phyloP scores from a whole-genome alignment of 2,888 invertebrate species.

The Opisthograptis luteolata region DNA sequence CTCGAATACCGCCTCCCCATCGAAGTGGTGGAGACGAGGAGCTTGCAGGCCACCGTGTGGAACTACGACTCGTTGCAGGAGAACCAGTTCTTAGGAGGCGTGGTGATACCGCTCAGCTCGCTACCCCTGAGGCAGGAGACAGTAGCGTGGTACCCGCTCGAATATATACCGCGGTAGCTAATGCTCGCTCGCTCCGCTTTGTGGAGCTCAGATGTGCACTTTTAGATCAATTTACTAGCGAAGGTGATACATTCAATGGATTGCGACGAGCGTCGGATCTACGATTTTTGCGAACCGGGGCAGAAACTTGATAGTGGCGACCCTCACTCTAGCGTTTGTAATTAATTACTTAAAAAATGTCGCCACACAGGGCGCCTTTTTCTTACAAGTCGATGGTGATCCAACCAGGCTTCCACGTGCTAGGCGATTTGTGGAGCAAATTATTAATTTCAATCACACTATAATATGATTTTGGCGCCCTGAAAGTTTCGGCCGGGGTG shows the following conservation, averaged over 20 bases:
- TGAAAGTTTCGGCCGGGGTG: too few species aligned
- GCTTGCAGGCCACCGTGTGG: slow-evolving; percentile 97
- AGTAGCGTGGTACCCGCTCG: slow-evolving; percentile 93
- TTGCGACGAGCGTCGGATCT: too few species aligned
- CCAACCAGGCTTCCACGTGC: too few species aligned
- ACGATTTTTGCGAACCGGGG: too few species aligned
- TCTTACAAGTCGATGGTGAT: too few species aligned
- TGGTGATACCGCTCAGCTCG: slow-evolving; percentile 89
- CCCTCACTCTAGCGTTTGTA: too few species aligned
- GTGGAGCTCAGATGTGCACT: slow-evolving; percentile 53
- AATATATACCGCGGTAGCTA: slow-evolving; percentile 80
- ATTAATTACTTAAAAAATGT: too few species aligned
- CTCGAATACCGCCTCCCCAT: slow-evolving; percentile 94
- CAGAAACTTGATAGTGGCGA: too few species aligned
- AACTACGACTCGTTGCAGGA: slow-evolving; percentile 96
- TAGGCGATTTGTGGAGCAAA: too few species aligned
- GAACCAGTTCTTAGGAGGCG: slow-evolving; percentile 97
- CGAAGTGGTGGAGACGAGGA: slow-evolving; percentile 89
- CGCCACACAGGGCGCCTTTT: too few species aligned
- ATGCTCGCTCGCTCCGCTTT: slow-evolving; percentile 63
- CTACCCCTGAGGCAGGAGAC: slow-evolving; percentile 91
- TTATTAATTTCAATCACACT: too few species aligned
- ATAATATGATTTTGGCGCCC: too few species aligned
- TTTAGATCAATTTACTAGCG: slow-evolving; percentile 36
- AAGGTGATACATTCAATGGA: background rate